These are phyloP conservation scores for Andrena bicolor DNA, from an alignment of 2,888 invertebrate species.

Conservation along the genomic window DNA sequence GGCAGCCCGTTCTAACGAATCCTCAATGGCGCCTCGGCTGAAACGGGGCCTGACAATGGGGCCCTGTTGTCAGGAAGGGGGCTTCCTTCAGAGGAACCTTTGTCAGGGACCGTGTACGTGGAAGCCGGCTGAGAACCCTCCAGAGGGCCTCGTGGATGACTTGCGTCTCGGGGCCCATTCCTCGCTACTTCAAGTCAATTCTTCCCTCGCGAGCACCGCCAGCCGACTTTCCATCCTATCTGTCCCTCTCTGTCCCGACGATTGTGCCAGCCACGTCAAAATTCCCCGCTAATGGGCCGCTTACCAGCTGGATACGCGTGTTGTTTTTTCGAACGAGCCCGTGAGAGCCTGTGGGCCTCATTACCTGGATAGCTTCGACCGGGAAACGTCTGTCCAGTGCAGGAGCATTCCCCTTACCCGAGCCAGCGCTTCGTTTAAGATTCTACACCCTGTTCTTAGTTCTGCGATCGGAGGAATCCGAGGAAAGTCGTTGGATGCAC, in stretches of 20 bases:
- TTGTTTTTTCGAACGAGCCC: conserved; percentile 54
- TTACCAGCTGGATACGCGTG: conserved; percentile 64
- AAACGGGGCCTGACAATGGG: conserved; percentile 77
- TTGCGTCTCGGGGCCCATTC: conserved; percentile 77
- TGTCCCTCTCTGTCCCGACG: conserved; percentile 43
- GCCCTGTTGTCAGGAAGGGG: conserved; percentile 78
- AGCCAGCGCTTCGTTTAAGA: too few relatives aligned
- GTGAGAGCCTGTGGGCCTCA: conserved; percentile 54
- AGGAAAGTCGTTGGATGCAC: too few relatives aligned
- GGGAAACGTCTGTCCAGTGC: conserved; percentile 43
- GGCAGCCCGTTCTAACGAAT: conserved; percentile 76
- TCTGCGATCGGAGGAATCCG: too few relatives aligned
- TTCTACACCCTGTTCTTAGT: too few relatives aligned
- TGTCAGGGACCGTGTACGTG: conserved; percentile 71
- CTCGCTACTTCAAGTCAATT: conserved; percentile 77
- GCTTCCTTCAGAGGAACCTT: conserved; percentile 76
- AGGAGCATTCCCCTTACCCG: too few relatives aligned
- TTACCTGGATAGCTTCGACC: conserved; percentile 56
- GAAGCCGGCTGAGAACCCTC: conserved; percentile 72
- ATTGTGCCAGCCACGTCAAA: conserved; percentile 75
- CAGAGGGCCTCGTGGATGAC: conserved; percentile 76
- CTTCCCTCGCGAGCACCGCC: conserved; percentile 54
- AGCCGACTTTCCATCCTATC: conserved; percentile 58
- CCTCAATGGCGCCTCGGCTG: conserved; percentile 76
- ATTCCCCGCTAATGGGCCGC: conserved; percentile 80